Evolutionary conservation across 2,797 vertebrate species (phyloP).

Genomic region (Mus spretus): DNA sequence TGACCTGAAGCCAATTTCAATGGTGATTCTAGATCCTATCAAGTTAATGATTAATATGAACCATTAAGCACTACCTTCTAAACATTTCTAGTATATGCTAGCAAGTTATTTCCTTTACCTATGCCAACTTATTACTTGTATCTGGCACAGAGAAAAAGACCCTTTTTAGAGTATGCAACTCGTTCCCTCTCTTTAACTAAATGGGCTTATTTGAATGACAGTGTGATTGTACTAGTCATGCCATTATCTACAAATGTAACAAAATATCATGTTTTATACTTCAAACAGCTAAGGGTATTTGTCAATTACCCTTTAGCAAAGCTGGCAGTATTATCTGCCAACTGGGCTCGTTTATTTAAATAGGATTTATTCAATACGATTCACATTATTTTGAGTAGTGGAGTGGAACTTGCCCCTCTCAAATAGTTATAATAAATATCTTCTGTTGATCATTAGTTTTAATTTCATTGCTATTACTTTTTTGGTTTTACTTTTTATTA

Average conservation of each 20-base stretch:
- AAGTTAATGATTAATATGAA: neutral
- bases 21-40: neutral
- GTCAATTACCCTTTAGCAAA: neutral
- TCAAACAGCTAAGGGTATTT: neutral
- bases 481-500: neutral
- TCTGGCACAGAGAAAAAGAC: neutral
- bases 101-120: constrained; percentile 28
- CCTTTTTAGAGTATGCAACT: neutral
- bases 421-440: neutral
- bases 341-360: neutral
- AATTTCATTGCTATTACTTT: constrained; percentile 12
- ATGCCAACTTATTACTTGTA: neutral
- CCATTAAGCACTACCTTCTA: neutral
- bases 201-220: neutral
- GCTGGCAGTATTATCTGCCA: neutral
- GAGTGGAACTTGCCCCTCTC: neutral
- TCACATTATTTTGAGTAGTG: neutral
- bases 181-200: neutral
- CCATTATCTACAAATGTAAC: neutral
- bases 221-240: neutral
- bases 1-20: neutral
- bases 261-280: neutral
- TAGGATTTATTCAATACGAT: constrained; percentile 2
- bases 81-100: constrained; percentile 26
- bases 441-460: neutral